Conservation (phyloP, 2,888 invertebrate genomes). For the Synergus umbraculus region DNA sequence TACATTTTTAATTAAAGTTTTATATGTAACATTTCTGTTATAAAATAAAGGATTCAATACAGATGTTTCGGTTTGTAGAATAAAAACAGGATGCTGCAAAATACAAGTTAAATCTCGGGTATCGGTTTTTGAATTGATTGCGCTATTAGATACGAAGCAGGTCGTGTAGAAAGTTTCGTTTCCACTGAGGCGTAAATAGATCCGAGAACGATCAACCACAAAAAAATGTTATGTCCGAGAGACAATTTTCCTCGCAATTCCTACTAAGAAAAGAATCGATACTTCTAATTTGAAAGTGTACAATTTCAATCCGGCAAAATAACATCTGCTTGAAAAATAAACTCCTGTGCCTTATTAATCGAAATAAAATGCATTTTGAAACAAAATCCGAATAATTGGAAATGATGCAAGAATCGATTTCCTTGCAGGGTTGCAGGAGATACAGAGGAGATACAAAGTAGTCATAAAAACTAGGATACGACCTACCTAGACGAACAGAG, state of each 20-base stretch:
- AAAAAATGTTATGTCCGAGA: not conserved
- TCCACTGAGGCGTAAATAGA: constrained; percentile 1
- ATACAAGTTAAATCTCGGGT: not conserved
- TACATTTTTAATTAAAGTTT: not conserved
- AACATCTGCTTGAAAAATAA: not conserved
- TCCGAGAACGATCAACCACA: not conserved
- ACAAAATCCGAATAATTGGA: not conserved
- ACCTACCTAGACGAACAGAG: not conserved
- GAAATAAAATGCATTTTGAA: not conserved
- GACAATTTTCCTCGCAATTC: not conserved
- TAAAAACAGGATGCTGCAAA: not conserved
- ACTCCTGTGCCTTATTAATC: not conserved
- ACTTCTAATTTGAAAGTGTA: not conserved
- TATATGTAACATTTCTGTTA: not conserved
- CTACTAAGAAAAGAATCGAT: not conserved
- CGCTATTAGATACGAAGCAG: not conserved
- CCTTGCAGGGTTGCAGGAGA: not conserved
- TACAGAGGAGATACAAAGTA: not conserved
- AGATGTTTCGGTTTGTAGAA: not conserved
- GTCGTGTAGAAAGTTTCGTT: not conserved
- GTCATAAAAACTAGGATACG: not conserved
- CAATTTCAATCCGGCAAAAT: not conserved
- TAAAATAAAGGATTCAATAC: not conserved
- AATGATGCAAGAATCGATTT: not conserved
- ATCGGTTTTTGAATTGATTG: not conserved